Conservation (phyloP, 2,888 invertebrate genomes). For the Luperina nickerlii region DNA sequence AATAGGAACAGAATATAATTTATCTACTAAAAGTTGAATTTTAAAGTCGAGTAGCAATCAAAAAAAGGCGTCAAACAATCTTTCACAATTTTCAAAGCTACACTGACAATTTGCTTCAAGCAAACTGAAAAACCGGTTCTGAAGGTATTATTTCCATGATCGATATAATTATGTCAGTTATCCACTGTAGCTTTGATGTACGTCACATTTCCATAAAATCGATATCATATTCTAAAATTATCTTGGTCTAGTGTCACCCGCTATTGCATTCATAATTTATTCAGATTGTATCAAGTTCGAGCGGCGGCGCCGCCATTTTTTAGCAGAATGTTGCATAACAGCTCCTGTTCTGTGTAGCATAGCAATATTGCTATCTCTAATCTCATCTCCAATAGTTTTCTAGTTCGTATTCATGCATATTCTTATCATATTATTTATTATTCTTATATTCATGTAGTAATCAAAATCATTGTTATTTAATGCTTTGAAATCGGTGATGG, state of each 20-base stretch:
- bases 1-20: neutral
- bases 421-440: neutral
- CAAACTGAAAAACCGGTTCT: neutral
- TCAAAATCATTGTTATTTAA: neutral
- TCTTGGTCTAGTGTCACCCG: neutral
- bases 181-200: conserved; percentile 9
- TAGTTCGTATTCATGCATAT: neutral
- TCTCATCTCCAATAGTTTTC: neutral
- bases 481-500: neutral
- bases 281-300: conserved; percentile 13
- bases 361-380: conserved; percentile 1
- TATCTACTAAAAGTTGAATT: neutral
- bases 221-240: conserved; percentile 10
- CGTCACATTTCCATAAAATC: conserved; percentile 21
- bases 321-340: conserved; percentile 5
- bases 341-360: neutral
- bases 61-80: neutral
- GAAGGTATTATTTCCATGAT: neutral
- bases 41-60: neutral
- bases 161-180: neutral
- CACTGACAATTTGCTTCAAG: neutral
- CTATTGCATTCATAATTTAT: conserved; percentile 25
- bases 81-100: conserved; percentile 4
- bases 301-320: neutral
- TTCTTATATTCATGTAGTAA: neutral